Conservation (phyloP, 2,888 invertebrate genomes). For the Harpalus rufipes region DNA sequence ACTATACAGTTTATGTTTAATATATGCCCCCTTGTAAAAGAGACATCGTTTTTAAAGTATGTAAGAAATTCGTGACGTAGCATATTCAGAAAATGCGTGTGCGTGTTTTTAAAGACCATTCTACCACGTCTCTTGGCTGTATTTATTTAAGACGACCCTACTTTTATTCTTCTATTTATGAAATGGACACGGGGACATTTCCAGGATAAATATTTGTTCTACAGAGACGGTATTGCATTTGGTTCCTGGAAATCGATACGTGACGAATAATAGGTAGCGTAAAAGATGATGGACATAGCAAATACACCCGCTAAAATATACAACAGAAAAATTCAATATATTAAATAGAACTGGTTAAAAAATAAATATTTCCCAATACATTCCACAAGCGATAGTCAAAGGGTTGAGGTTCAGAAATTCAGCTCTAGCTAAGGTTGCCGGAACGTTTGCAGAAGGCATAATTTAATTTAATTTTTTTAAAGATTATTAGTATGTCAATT, state of each 20-base stretch:
- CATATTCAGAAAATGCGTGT: constrained; percentile 48
- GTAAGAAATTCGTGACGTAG: constrained; percentile 46
- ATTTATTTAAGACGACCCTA: constrained; percentile 75
- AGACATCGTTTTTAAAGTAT: not conserved
- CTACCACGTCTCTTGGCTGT: constrained; percentile 67
- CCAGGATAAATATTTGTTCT: constrained; percentile 77
- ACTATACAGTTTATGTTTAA: not conserved
- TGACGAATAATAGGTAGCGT: constrained; percentile 39
- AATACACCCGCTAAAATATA: constrained; percentile 13
- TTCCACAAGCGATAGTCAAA: too few relatives aligned
- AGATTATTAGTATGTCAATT: too few relatives aligned
- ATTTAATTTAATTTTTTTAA: too few relatives aligned
- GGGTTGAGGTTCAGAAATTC: too few relatives aligned
- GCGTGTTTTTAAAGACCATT: constrained; percentile 44
- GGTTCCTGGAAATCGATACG: constrained; percentile 51
- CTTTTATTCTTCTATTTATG: constrained; percentile 73
- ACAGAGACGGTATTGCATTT: constrained; percentile 49
- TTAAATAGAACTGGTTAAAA: not conserved
- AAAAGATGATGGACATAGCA: constrained; percentile 20
- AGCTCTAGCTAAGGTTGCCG: too few relatives aligned
- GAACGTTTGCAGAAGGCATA: too few relatives aligned
- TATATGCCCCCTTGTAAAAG: not conserved
- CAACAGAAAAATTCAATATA: not conserved
- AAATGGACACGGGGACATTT: constrained; percentile 76
- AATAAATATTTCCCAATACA: too few relatives aligned